Percentiles rank a stretch among this genome's conserved stretches.
These are phyloP conservation scores for Stenoptilia bipunctidactyla DNA, from an alignment of 2,888 invertebrate genomes.

Conservation along the genomic window DNA sequence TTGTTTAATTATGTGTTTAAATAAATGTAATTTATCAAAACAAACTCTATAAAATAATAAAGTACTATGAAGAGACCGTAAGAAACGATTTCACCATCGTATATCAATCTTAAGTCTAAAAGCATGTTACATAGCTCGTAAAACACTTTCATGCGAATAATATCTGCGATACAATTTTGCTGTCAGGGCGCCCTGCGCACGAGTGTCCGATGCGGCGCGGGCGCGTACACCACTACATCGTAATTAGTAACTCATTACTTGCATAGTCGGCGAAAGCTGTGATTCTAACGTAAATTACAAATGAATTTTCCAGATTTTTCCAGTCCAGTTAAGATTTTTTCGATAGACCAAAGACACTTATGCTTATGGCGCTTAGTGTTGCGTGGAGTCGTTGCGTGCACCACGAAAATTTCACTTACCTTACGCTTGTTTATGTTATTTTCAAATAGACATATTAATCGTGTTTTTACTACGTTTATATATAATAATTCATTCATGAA, in stretches of 20 bases:
- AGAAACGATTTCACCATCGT: background rate
- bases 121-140: background rate
- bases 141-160: slow-evolving; percentile 6
- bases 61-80: background rate
- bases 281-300: slow-evolving; percentile 44
- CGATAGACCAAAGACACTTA: slow-evolving; percentile 38
- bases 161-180: slow-evolving; percentile 2
- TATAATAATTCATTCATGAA: too few species aligned
- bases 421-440: slow-evolving; percentile 7
- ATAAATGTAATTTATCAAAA: too few species aligned
- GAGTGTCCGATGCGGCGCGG: background rate
- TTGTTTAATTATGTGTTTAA: too few species aligned
- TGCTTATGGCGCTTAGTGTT: slow-evolving; percentile 41
- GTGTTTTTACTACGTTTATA: too few species aligned
- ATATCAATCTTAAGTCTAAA: background rate
- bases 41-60: too few species aligned
- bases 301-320: slow-evolving; percentile 51
- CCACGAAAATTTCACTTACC: slow-evolving; percentile 44
- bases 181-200: slow-evolving; percentile 1
- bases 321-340: slow-evolving; percentile 40
- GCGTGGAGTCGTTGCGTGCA: slow-evolving; percentile 52
- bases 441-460: background rate
- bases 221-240: slow-evolving; percentile 17
- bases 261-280: slow-evolving; percentile 45
- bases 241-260: slow-evolving; percentile 40